Conservation (phyloP, 2,888 invertebrate species). For the Lymantria dispar region DNA sequence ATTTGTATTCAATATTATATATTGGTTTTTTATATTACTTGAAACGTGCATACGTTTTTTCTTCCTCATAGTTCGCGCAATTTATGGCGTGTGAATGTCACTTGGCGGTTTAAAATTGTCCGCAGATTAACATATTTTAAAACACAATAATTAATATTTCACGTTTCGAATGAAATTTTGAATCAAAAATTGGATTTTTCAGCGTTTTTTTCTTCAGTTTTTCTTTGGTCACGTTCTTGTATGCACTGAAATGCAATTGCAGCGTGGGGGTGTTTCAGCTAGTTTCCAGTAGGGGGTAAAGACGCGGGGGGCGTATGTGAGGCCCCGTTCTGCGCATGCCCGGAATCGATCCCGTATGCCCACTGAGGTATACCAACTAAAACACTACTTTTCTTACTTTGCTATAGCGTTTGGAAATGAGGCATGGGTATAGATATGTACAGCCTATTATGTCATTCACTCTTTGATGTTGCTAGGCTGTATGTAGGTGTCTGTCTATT, state of each 20-base stretch:
- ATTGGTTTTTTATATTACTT: slow-evolving; percentile 42
- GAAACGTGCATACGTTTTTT: slow-evolving; percentile 64
- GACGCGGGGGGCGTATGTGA: slow-evolving; percentile 49
- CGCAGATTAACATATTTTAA: slow-evolving; percentile 28
- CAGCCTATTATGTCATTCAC: slow-evolving; percentile 76
- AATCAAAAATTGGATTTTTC: slow-evolving; percentile 15
- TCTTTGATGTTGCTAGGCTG: slow-evolving; percentile 58
- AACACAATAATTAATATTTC: slow-evolving; percentile 9
- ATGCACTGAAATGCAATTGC: slow-evolving; percentile 81
- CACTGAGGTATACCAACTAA: slow-evolving; percentile 57
- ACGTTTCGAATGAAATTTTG: slow-evolving; percentile 9
- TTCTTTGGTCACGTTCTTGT: slow-evolving; percentile 56
- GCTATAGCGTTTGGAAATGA: slow-evolving; percentile 36
- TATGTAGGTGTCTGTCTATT: slow-evolving; percentile 35
- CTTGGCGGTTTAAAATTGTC: slow-evolving; percentile 28
- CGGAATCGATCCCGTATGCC: slow-evolving; percentile 73
- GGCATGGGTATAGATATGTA: slow-evolving; percentile 39
- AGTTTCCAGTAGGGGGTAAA: slow-evolving; percentile 42
- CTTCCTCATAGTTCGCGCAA: slow-evolving; percentile 74
- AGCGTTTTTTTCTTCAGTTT: slow-evolving; percentile 48
- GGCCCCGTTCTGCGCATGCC: slow-evolving; percentile 62
- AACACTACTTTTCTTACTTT: slow-evolving; percentile 42
- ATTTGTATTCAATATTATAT: slow-evolving; percentile 45
- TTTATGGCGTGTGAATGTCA: slow-evolving; percentile 30
- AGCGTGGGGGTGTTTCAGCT: slow-evolving; percentile 42